These are phyloP conservation scores for Hylaea fasciaria DNA, from an alignment of 2,888 invertebrate genomes.

Conservation along the genomic window DNA sequence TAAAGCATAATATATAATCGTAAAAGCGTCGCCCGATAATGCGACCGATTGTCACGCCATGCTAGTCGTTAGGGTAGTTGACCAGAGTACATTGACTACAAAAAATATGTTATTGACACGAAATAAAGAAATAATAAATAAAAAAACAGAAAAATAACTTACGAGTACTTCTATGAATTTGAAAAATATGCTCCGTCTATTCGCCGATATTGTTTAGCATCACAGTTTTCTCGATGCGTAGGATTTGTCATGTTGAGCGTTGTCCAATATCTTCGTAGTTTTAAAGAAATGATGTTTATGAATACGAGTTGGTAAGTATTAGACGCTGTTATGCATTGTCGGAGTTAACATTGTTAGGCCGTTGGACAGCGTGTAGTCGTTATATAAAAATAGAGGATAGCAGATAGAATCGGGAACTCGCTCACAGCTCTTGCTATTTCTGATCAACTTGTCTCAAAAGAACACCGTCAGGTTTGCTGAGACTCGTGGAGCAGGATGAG, in stretches of 20 bases:
- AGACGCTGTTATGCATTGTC: conserved; percentile 58
- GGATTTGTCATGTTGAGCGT: conserved; percentile 57
- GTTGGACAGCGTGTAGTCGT: conserved; percentile 61
- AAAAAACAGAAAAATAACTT: too few relatives aligned
- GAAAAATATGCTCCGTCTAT: conserved; percentile 12
- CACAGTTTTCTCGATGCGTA: conserved; percentile 43
- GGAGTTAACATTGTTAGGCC: conserved; percentile 50
- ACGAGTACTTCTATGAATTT: conserved; percentile 5
- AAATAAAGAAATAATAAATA: too few relatives aligned
- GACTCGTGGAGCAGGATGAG: conserved; percentile 52
- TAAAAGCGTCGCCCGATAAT: not conserved
- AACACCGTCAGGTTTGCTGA: conserved; percentile 66
- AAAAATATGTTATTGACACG: not conserved
- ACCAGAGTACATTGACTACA: not conserved
- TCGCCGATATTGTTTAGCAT: conserved; percentile 19
- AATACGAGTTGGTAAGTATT: conserved; percentile 52
- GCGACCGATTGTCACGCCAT: not conserved
- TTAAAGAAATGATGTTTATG: conserved; percentile 52
- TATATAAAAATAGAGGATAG: conserved; percentile 75
- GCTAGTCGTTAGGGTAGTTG: not conserved
- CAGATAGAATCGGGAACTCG: conserved; percentile 67
- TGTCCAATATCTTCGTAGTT: conserved; percentile 59
- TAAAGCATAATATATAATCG: not conserved
- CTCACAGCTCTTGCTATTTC: conserved; percentile 77
- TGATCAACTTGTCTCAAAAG: conserved; percentile 67